A percentile compares a stretch with the other conserved stretches of the same genome.
Evolutionary conservation across 2,113 vertebrate species (phyloP).

Genomic region (Mustela nigripes): DNA sequence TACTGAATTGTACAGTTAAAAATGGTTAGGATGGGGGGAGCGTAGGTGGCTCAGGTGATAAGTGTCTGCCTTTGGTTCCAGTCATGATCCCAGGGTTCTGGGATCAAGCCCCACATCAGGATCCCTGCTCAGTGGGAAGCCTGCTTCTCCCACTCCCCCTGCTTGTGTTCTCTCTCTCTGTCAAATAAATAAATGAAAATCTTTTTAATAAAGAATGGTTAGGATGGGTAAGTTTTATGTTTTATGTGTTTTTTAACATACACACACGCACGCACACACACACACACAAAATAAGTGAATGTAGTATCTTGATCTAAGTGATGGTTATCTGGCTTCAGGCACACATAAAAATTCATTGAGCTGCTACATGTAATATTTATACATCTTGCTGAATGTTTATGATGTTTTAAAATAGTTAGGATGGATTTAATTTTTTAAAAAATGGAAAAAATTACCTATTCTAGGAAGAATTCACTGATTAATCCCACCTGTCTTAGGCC

Average conservation of each 20-base stretch:
- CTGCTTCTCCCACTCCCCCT: too few relatives aligned
- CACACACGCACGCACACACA: background rate
- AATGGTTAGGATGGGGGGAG: background rate
- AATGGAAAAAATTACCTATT: background rate
- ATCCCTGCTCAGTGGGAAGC: too few relatives aligned
- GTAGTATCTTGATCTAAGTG: background rate
- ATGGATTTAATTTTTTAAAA: background rate
- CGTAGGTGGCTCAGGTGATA: too few relatives aligned
- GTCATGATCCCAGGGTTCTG: too few relatives aligned
- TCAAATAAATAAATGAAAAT: too few relatives aligned
- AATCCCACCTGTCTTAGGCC: background rate
- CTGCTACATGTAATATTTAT: background rate
- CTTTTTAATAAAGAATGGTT: background rate
- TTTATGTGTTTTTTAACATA: background rate
- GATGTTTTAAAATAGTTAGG: slow-evolving; percentile 28
- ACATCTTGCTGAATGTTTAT: background rate
- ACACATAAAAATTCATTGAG: slow-evolving; percentile 26
- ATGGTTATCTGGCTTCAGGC: background rate
- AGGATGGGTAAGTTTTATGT: background rate
- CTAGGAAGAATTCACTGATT: slow-evolving; percentile 29
- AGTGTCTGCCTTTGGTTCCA: too few relatives aligned
- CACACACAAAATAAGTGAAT: background rate
- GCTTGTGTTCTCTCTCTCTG: too few relatives aligned
- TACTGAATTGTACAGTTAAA: slow-evolving; percentile 1
- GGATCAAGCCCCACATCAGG: too few relatives aligned